Conservation (phyloP, 2,888 invertebrate species). For the Drosophila diplacantha region DNA sequence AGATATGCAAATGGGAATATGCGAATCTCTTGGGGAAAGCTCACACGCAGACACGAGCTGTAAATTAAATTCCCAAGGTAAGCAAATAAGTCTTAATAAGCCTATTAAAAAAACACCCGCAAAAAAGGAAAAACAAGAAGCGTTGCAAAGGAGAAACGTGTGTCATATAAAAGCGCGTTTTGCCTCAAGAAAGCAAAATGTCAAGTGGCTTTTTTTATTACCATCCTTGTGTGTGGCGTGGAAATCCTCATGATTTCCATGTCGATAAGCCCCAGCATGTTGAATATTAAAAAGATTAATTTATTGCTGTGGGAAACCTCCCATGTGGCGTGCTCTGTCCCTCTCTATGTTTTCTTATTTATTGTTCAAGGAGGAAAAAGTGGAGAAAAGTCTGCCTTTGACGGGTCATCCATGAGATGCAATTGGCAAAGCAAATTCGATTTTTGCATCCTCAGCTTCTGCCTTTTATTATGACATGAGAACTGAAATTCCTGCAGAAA, state of each 20-base stretch:
- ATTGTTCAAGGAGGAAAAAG: conserved; percentile 2
- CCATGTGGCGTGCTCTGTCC: conserved; percentile 8
- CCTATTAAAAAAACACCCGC: conserved; percentile 44
- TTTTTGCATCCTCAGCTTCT: conserved; percentile 16
- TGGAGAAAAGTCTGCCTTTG: neutral
- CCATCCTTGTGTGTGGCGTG: conserved; percentile 30
- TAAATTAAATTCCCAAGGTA: conserved; percentile 65
- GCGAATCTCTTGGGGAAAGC: conserved; percentile 14
- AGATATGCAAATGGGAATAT: conserved; percentile 50
- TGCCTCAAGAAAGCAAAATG: conserved; percentile 43
- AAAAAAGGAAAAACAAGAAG: conserved; percentile 11
- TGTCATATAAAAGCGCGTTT: conserved; percentile 31
- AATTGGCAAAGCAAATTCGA: conserved; percentile 13
- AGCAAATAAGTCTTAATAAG: conserved; percentile 54
- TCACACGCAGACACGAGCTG: conserved; percentile 30
- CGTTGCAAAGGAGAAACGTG: conserved; percentile 7
- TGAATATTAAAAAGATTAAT: conserved; percentile 43
- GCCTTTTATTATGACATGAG: conserved; percentile 7
- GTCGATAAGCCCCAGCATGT: conserved; percentile 46
- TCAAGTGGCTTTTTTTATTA: conserved; percentile 57
- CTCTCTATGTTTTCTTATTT: neutral
- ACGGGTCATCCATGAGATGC: conserved; percentile 21
- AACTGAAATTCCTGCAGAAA: conserved; percentile 4
- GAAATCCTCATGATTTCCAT: conserved; percentile 43
- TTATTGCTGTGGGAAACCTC: conserved; percentile 18